These are phyloP conservation scores for Danaus chrysippus DNA, from an alignment of 2,888 invertebrate species.

Conservation along the genomic window DNA sequence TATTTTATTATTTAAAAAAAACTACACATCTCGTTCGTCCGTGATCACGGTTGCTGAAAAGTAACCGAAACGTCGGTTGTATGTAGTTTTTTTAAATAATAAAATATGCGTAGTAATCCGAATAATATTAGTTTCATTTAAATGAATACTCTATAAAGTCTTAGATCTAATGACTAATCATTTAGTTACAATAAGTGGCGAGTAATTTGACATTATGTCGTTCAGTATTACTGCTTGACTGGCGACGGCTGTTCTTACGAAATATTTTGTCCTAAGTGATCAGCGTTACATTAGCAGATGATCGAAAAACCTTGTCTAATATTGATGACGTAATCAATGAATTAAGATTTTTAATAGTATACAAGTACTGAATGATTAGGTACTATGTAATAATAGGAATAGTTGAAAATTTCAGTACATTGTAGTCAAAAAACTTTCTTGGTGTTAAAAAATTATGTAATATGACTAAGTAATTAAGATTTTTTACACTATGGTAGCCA, in stretches of 20 bases:
- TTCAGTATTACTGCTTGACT: neutral
- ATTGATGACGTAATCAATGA: neutral
- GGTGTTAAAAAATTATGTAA: neutral
- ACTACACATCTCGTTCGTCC: no score
- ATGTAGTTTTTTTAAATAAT: no score
- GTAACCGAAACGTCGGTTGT: no score
- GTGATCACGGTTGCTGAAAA: no score
- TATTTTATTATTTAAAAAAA: no score
- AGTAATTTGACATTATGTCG: neutral
- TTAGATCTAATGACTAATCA: no score
- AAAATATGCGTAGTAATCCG: no score
- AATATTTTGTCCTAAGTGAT: neutral
- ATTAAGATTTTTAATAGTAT: neutral
- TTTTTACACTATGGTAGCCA: constrained; percentile 16
- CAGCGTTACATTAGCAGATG: neutral
- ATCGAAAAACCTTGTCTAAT: neutral
- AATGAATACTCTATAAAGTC: no score
- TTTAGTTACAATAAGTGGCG: neutral
- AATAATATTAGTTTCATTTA: no score
- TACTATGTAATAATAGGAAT: no score
- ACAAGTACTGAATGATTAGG: neutral
- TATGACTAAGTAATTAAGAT: constrained; percentile 7
- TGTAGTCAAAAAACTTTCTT: no score
- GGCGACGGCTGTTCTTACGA: neutral
- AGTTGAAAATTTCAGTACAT: no score